Percentiles rank a stretch among this genome's conserved stretches.
Evolutionary conservation across 2,797 vertebrate genomes (phyloP).

Genomic region (Macropodus opercularis): DNA sequence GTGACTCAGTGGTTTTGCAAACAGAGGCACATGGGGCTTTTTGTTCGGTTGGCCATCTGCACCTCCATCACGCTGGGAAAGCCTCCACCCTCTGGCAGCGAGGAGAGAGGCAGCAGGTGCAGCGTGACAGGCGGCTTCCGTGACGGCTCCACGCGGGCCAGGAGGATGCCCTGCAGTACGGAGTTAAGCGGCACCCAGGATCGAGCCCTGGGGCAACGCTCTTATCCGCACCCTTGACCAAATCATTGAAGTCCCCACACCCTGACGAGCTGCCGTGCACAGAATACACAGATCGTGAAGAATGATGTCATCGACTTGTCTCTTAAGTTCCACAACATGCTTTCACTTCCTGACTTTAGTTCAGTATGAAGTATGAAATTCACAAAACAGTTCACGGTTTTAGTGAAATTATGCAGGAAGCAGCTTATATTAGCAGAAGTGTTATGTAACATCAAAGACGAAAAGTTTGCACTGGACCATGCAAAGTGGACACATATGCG

Average conservation of each 20-base stretch:
- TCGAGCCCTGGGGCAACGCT: slow-evolving; percentile 4
- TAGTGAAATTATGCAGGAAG: slow-evolving; percentile 22
- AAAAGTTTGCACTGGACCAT: slow-evolving; percentile 14
- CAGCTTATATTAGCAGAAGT: no score
- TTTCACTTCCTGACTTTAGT: not conserved
- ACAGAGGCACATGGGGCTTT: slow-evolving; percentile 48
- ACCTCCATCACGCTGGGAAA: slow-evolving; percentile 60
- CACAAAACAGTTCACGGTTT: slow-evolving; percentile 23
- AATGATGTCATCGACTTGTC: slow-evolving; percentile 14
- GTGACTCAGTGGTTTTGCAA: slow-evolving; percentile 65
- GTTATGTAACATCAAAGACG: slow-evolving; percentile 54
- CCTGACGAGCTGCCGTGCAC: slow-evolving; percentile 24
- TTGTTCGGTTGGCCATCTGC: slow-evolving; percentile 64
- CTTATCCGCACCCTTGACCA: slow-evolving; percentile 25
- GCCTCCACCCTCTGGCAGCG: slow-evolving; percentile 56
- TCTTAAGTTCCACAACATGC: slow-evolving; percentile 9
- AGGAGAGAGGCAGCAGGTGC: slow-evolving; percentile 57
- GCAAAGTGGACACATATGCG: slow-evolving; percentile 56
- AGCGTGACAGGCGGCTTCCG: slow-evolving; percentile 47
- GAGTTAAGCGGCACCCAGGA: slow-evolving; percentile 15
- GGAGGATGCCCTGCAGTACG: slow-evolving; percentile 7
- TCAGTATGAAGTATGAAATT: no score
- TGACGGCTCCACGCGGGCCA: slow-evolving; percentile 39
- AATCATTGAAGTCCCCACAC: slow-evolving; percentile 17
- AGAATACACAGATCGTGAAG: slow-evolving; percentile 8